Base-by-base conservation (phyloP, 2,797 vertebrate genomes). In the Danio albolineatus region DNA sequence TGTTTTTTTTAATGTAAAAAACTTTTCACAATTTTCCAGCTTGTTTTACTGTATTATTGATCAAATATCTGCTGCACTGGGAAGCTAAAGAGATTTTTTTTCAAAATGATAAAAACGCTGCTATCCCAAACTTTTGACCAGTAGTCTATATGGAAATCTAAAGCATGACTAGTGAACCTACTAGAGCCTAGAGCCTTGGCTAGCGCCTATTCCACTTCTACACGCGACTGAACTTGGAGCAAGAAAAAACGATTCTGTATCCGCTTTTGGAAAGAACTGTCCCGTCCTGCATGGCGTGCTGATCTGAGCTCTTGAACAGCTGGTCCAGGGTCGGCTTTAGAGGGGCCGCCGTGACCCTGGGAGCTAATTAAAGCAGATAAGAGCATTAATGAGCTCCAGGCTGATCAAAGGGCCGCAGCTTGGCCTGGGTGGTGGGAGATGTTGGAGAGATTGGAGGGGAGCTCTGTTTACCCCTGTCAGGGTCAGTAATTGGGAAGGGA, bases 301-400 rank as follows among this genome's bases (percentile, higher is more conserved):
- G 73, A 80, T 76, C 38, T 73, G 67, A 78, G 60, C 57, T 70
- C 71, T 84, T 65, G 78, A 83, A 78, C 82, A 76, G 71, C 83
- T 83, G 82, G 80, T 73, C 80, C 73, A 61, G 70, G 86, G 80
- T 85, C 78, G 46, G 72, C 65, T 79, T 73, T 81, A 80, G 66
- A 79, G 70, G 74, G 82, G 83, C 86, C 64, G 73, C 51, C n/a
- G 46, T 85, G 85, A 87, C 86, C 85, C 84, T 76, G 78, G 83
- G 79, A 85, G 87, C 85, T 89, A 88, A 89, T 89, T 88, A 89
- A 85, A 85, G 79, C 81, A 87, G 87, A 87, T 89, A 87, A 88
- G 85, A 86, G 81, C 81, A 84, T 85, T 89, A 88, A 89, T 88
- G 85, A 88, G 84, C 78, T 76, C 71, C 69, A 62, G 83, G 59